A percentile compares a stretch with the other conserved stretches of the same genome.
These are phyloP conservation scores for Cyaniris semiargus DNA, from an alignment of 2,888 invertebrate genomes.

Conservation along the genomic window DNA sequence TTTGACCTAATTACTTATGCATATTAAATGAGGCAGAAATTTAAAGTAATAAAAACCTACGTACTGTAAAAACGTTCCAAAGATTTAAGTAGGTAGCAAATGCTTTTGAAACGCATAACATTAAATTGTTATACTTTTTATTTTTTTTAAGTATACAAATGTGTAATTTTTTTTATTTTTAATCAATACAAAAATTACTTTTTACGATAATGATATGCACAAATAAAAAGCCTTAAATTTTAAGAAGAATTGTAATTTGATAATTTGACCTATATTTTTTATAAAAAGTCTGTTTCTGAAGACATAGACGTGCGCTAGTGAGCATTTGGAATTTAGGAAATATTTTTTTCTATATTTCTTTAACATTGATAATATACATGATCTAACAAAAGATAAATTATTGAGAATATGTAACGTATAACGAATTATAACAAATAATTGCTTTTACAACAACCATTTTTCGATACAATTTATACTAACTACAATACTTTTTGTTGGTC, in stretches of 20 bases:
- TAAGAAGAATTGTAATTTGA: not conserved
- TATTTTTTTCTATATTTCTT: not conserved
- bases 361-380: not conserved
- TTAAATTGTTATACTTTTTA: not conserved
- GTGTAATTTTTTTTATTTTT: not conserved
- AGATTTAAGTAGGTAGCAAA: not conserved
- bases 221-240: not conserved
- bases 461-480: conserved; percentile 20
- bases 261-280: not conserved
- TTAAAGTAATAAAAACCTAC: not conserved
- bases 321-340: not conserved
- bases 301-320: not conserved
- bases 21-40: not conserved
- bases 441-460: conserved; percentile 45
- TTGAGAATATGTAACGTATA: not conserved
- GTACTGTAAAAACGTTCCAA: not conserved
- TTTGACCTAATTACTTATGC: not conserved
- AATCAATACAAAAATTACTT: not conserved
- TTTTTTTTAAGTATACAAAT: not conserved
- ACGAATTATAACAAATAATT: conserved; percentile 57
- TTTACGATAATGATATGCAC: conserved; percentile 1
- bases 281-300: not conserved
- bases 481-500: conserved; percentile 26
- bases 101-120: conserved; percentile 2
- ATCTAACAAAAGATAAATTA: not conserved